Conservation (phyloP, 1,140 invertebrate species). For the Drosophila busckii region DNA sequence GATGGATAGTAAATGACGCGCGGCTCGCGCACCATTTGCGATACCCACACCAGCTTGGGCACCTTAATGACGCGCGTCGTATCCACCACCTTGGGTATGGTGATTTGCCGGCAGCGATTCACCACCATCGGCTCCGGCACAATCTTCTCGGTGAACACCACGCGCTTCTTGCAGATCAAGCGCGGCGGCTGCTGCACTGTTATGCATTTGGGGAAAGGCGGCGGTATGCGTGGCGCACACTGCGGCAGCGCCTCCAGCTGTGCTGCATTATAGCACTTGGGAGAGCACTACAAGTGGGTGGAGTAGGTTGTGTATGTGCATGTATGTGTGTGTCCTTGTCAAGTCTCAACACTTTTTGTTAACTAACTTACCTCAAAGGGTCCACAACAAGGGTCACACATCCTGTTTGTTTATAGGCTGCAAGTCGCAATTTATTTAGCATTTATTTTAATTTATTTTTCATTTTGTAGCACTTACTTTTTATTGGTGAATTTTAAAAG, state of each 20-base stretch:
- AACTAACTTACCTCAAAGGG: conserved; percentile 73
- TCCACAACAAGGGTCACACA: conserved; percentile 70
- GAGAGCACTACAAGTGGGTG: conserved; percentile 36
- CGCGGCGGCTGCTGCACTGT: conserved; percentile 64
- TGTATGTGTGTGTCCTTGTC: conserved; percentile 1
- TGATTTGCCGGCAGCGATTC: conserved; percentile 50
- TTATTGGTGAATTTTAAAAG: conserved; percentile 19
- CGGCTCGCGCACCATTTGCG: conserved; percentile 58
- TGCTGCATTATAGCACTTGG: conserved; percentile 50
- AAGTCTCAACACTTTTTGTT: neutral
- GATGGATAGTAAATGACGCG: conserved; percentile 57
- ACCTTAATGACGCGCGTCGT: conserved; percentile 55
- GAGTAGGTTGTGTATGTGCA: neutral
- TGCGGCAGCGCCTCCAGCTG: conserved; percentile 55
- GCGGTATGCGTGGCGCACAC: conserved; percentile 51
- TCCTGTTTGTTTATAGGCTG: conserved; percentile 31
- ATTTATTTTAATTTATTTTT: neutral
- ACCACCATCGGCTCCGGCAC: conserved; percentile 61
- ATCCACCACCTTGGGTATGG: conserved; percentile 60
- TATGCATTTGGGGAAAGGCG: conserved; percentile 52
- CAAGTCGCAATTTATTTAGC: conserved; percentile 26
- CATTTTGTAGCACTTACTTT: conserved; percentile 20
- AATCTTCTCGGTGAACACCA: conserved; percentile 52
- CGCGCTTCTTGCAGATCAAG: conserved; percentile 54
- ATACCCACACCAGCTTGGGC: conserved; percentile 58